Base-by-base conservation (phyloP, 2,113 vertebrate species). In the Brachirus orientalis region DNA sequence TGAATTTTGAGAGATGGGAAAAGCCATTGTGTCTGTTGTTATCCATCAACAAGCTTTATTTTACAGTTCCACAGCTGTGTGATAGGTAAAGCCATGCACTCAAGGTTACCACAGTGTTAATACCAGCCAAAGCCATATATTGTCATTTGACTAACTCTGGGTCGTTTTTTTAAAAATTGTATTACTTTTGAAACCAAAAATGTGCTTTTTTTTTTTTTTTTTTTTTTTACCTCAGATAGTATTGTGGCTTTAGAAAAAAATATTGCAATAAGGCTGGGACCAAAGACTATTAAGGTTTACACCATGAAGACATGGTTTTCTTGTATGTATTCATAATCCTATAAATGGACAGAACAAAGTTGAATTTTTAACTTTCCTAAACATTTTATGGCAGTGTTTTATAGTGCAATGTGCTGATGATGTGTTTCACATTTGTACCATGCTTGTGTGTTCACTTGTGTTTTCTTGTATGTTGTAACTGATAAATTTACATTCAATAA, bases 51-150 rank as follows among this genome's bases (percentile, higher is more conserved):
- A 82, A 57, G 68, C 66, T 68, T 67, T 63, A 73, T 57, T 76
- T 69, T 66, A 66, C 52, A 57, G 76, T 52, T 37, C 44, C 16
- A 19, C 75, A 67, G 52, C 19, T 20, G 12, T 3, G 47, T 50
- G 74, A 75, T 60, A 46, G 43, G 55, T 48, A 57, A 79, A 88
- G 74, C 78, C 79, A 67, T 90, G 87, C 87, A 91, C 87, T 91
- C 84, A 63, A 86, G 74, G 89, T 91, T 92, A 92, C 89, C 80
- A 84, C 86, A 92, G 89, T 93, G 90, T 93, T 92, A 82, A 88
- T 68, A 72, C 69, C 73, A 83, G 68, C 77, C 76, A 88, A 89
- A 90, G 89, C 88, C 89, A 90, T 91, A 86, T 82, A 83, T 83
- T 74, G 50, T 70, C 63, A 66, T 58, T 68, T 47, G 68, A 80